These are phyloP conservation scores for Myopa tessellatipennis DNA, from an alignment of 2,888 invertebrate genomes.

Conservation along the genomic window DNA sequence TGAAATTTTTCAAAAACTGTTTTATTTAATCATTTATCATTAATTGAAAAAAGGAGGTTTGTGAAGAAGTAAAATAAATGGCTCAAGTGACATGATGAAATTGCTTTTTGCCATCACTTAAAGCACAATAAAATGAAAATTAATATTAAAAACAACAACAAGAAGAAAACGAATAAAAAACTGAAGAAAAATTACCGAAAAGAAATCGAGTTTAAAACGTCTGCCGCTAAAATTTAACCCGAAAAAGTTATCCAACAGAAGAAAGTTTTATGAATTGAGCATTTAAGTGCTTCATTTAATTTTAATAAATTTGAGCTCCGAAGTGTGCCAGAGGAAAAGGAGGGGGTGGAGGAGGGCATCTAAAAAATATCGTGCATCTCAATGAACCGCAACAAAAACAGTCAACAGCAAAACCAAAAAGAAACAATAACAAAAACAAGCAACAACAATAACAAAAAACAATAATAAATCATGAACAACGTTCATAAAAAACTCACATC, in stretches of 20 bases:
- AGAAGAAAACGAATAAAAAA: background rate
- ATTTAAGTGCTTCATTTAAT: conserved; percentile 67
- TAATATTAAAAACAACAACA: conserved; percentile 10
- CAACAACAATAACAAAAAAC: background rate
- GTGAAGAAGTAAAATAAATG: no score
- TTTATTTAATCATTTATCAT: no score
- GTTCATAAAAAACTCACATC: conserved; percentile 31
- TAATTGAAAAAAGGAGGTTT: no score
- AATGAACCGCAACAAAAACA: background rate
- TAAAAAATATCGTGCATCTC: no score
- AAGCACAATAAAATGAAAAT: conserved; percentile 32
- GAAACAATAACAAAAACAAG: conserved; percentile 31
- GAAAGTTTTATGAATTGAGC: conserved; percentile 54
- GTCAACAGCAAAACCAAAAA: conserved; percentile 27
- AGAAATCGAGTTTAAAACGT: conserved; percentile 20
- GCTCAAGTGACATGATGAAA: background rate
- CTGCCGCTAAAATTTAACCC: conserved; percentile 48
- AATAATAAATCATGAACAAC: conserved; percentile 42
- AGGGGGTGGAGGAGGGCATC: background rate
- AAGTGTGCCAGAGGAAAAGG: background rate
- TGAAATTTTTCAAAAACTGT: no score
- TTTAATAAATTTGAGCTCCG: conserved; percentile 41
- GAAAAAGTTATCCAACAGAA: no score
- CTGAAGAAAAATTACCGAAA: conserved; percentile 15
- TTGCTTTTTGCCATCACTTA: conserved; percentile 21